Evolutionary conservation across 2,797 vertebrate genomes (phyloP), one percentile per base, ranked within the genome.

Genomic region (Lutjanus campechanus): DNA sequence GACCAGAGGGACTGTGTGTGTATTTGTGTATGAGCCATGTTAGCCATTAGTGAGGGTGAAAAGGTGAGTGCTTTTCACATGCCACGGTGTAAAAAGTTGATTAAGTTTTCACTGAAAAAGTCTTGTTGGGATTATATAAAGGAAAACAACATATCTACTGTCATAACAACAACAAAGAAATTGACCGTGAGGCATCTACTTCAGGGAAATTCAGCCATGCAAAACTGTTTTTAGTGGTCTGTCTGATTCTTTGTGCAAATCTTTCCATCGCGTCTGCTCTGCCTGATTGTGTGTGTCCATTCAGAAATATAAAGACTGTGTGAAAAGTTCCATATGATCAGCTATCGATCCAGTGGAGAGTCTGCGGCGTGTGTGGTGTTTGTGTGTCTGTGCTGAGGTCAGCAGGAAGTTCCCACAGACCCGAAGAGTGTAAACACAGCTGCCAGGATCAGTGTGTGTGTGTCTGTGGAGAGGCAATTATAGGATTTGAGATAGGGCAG

Each of bases 351-450:
- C 44, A 22, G 41, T 49, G 16, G 29, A 66, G 81, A 7, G 41
- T 77, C 65, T 60, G 44, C 1, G 50, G 62, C 60, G 53, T 40
- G 20, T 5, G 25, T 40, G 50, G 50, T 47, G 84, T 81, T 72
- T 76, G 53, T 85, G 71, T 79, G 71, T 83, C 78, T 82, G 83
- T 83, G 92, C 91, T 88, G 90, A 93, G 90, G 91, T 93, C 92
- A 90, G 91, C 92, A 92, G 87, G 85, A 92, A 85, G 81, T 91
- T 93, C 90, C 87, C 86, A 91, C 84, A 89, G 86, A 79, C 73
- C 72, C 66, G 55, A 62, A 36, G 79, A 92, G 84, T 76, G 83
- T 94, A 94, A 94, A 93, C 91, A 94, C 94, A 94, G 94, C 94
- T 95, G 92, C 89, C 82, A 84, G 87, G 66, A 50, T 81, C 15